These are phyloP conservation scores for Metridium senile DNA, from an alignment of 92 coral and sea anemone species.

Conservation along the genomic window DNA sequence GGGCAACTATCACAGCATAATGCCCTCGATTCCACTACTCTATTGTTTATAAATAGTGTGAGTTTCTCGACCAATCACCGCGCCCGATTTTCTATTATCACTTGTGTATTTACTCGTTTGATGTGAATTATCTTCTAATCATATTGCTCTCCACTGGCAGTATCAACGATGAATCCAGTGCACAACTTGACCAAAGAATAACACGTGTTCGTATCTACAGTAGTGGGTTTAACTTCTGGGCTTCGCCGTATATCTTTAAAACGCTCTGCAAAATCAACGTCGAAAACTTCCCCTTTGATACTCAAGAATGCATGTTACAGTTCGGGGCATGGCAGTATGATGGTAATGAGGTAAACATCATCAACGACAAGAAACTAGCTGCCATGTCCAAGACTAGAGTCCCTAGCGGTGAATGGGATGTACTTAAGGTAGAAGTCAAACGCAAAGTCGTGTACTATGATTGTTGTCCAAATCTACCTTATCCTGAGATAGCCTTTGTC, in stretches of 20 bases:
- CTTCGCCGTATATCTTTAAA: constrained; percentile 45
- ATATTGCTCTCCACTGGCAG: constrained; percentile 18
- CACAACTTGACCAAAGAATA: constrained; percentile 47
- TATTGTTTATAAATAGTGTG: no score
- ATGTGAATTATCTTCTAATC: no score
- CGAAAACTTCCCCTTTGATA: constrained; percentile 55
- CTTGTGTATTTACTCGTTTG: no score
- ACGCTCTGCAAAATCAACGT: constrained; percentile 65
- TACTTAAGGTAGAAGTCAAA: constrained; percentile 29
- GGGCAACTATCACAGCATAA: no score
- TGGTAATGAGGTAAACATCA: constrained; percentile 42
- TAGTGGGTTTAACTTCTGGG: constrained; percentile 37
- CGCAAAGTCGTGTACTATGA: constrained; percentile 33
- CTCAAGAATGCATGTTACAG: constrained; percentile 43
- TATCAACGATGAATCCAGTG: constrained; percentile 52
- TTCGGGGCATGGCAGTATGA: constrained; percentile 60
- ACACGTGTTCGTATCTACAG: constrained; percentile 42
- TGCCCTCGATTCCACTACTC: no score
- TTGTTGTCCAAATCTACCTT: constrained; percentile 39
- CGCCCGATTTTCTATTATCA: no score
- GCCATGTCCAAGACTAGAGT: constrained; percentile 43
- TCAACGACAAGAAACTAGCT: constrained; percentile 40
- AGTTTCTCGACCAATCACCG: no score
- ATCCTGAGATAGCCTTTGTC: constrained; percentile 47
- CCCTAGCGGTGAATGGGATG: constrained; percentile 62